Evolutionary conservation across 2,113 vertebrate genomes (phyloP), one percentile per base, ranked within the genome.

Genomic region (Ctenodactylus gundi): DNA sequence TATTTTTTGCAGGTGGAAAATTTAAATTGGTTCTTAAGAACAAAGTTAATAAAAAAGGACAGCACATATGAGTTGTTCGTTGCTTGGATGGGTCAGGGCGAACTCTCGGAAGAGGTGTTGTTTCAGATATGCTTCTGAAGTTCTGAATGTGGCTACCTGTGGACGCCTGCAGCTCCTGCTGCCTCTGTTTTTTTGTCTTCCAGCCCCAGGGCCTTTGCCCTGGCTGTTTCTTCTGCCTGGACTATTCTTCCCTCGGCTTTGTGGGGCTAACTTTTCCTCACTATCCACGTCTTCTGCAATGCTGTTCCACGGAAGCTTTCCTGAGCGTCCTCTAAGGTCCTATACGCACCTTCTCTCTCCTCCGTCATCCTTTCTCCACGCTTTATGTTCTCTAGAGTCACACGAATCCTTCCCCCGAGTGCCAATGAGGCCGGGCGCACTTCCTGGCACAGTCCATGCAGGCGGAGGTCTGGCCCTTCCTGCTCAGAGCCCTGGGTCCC

Each of bases 181-280:
- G 68, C 53, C 41, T 86, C 85, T 95, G n/a, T n/a, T 85, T 60
- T 53, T 82, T 62, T 85, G 58, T 91, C 39, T 51, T 57, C n/a
- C 58, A 81, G 51, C 95, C 94, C 90, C 90, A 49, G 85, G 81
- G 60, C 72, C 91, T 94, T 94, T 95, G 92, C 73, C 80, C 65
- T 85, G 57, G 25, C 87, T 57, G 11, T 88, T 93, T 73, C 92
- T 49, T 94, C 75, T 81, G 49, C 41, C 77, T 77, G 5, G 53
- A 91, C 89, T 72, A 39, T 20, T 85, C 82, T 91, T 84, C 49
- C 70, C 11, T 81, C 81, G 58, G 17, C 46, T 65, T 36, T 84
- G 72, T 25, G 6, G 55, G 83, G 60, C 55, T 73, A 36, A 12
- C 62, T 67, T 85, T 87, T 73, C 31, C 88, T 78, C 60, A 64